phyloP scores from a whole-genome alignment of 1,140 invertebrate species.

The Dinoponera quadriceps region DNA sequence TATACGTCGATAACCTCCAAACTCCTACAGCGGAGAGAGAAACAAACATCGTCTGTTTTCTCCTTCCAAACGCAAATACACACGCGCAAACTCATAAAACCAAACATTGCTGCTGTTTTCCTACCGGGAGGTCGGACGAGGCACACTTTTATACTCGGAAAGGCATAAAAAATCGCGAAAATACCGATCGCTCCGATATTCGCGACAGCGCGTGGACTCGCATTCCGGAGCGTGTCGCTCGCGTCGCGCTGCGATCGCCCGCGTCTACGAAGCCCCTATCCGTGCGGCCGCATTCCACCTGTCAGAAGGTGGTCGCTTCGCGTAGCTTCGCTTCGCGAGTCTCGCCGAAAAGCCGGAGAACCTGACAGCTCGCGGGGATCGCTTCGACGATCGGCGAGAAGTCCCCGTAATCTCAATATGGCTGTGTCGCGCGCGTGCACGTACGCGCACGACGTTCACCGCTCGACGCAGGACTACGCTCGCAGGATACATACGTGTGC shows the following conservation, averaged over 20 bases:
- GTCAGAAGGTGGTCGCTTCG: conserved; percentile 76
- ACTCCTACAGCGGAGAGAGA: too few species aligned
- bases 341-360: conserved; percentile 15
- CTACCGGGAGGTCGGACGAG: too few species aligned
- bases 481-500: not conserved
- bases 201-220: conserved; percentile 27
- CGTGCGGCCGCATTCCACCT: conserved; percentile 79
- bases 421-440: conserved; percentile 35
- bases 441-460: not conserved
- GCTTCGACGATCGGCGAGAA: not conserved
- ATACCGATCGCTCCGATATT: too few species aligned
- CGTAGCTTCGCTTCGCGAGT: not conserved
- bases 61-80: too few species aligned
- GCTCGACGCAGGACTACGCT: too few species aligned
- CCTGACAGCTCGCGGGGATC: not conserved
- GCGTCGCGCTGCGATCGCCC: conserved; percentile 71
- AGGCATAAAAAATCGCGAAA: too few species aligned
- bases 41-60: too few species aligned
- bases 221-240: conserved; percentile 62
- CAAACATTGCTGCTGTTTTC: too few species aligned
- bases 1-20: too few species aligned
- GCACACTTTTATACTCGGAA: too few species aligned
- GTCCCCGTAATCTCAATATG: conserved; percentile 65
- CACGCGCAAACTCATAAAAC: too few species aligned
- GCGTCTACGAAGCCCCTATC: conserved; percentile 46